phyloP scores from a whole-genome alignment of 2,113 vertebrate species.

The Sporophila hypoxantha region DNA sequence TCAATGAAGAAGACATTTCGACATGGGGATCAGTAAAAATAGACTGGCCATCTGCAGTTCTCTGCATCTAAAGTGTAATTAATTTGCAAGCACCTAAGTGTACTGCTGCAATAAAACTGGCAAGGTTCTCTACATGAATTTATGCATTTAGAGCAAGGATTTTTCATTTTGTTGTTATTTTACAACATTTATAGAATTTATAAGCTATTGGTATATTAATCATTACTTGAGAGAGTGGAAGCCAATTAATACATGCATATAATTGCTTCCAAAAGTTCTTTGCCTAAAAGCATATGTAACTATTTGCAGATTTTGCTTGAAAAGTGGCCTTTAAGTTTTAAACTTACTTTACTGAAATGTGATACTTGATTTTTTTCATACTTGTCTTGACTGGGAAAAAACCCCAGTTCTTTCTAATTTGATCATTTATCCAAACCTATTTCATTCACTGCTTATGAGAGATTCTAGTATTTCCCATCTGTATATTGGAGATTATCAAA shows the following conservation, averaged over 20 bases:
- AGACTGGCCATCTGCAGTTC: background rate
- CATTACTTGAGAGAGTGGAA: background rate
- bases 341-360: background rate
- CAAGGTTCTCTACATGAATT: background rate
- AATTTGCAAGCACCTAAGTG: background rate
- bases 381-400: background rate
- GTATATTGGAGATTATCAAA: background rate
- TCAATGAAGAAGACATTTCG: background rate
- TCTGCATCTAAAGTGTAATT: background rate
- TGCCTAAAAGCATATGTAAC: background rate
- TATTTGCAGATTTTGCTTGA: background rate
- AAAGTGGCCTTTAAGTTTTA: background rate
- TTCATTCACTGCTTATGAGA: background rate
- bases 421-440: background rate
- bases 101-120: background rate
- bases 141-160: background rate
- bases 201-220: background rate
- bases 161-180: background rate
- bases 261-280: background rate
- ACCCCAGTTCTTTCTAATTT: background rate
- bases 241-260: background rate
- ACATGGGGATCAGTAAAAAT: background rate
- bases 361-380: background rate
- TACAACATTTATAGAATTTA: background rate
- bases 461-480: background rate